Conservation (phyloP, 1,140 invertebrate species). For the Brachystomella parvula region DNA sequence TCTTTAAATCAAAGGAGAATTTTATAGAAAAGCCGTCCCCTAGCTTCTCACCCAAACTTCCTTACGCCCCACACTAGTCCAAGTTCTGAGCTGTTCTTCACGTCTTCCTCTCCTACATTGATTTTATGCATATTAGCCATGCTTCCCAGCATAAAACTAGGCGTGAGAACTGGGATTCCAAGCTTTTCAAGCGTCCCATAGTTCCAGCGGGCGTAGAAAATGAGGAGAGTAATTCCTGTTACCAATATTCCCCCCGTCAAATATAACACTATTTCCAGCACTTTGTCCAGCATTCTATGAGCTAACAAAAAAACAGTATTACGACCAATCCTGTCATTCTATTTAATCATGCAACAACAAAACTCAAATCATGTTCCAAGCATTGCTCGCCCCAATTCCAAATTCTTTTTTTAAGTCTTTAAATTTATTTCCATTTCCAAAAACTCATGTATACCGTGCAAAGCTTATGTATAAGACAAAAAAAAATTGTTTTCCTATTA, state of each 20-base stretch:
- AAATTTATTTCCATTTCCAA: no score
- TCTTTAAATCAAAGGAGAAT: neutral
- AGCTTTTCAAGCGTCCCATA: slow-evolving; percentile 15
- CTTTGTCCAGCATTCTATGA: no score
- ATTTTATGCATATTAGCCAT: slow-evolving; percentile 5
- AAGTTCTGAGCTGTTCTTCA: slow-evolving; percentile 2
- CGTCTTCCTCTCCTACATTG: slow-evolving; percentile 4
- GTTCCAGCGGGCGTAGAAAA: slow-evolving; percentile 11
- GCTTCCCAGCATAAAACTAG: slow-evolving; percentile 15
- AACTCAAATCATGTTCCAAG: no score
- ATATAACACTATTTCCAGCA: no score
- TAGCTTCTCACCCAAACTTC: neutral
- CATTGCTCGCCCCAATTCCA: no score
- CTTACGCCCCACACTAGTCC: slow-evolving; percentile 14
- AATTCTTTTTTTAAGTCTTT: no score
- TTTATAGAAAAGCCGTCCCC: neutral
- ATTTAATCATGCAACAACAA: no score
- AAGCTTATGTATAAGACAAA: no score
- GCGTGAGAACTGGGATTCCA: slow-evolving; percentile 18
- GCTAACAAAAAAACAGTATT: no score
- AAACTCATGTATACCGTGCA: no score
- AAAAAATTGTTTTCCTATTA: no score
- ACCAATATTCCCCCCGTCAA: neutral
- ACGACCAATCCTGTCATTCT: no score
- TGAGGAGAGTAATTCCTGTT: neutral